A percentile compares a stretch with the other conserved stretches of the same genome.
phyloP scores from a whole-genome alignment of 2,797 vertebrate genomes.

The Channa striata region DNA sequence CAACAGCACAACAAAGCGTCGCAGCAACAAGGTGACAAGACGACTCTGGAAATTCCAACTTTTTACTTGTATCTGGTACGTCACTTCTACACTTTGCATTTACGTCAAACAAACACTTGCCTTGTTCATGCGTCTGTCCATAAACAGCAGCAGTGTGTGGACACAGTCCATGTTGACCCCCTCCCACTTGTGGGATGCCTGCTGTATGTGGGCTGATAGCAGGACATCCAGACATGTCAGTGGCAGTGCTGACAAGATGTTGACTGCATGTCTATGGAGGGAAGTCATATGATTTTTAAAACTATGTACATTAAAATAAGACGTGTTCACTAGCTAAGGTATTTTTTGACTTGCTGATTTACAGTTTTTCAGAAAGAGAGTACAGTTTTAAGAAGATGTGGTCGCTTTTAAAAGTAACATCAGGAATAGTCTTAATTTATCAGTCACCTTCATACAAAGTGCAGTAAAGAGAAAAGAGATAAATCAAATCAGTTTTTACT shows the following conservation, averaged over 20 bases:
- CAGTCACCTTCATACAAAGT: not conserved
- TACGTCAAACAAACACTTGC: conserved; percentile 53
- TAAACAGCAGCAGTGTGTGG: conserved; percentile 78
- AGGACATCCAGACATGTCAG: conserved; percentile 83
- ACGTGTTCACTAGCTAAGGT: no score
- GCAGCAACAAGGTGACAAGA: no score
- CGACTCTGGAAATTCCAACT: no score
- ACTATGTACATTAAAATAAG: not conserved
- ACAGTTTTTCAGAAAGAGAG: not conserved
- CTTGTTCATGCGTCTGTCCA: conserved; percentile 80
- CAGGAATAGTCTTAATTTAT: not conserved
- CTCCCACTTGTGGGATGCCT: conserved; percentile 67
- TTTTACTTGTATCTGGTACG: no score
- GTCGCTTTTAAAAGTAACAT: not conserved
- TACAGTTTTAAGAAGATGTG: not conserved
- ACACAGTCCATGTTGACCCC: conserved; percentile 86
- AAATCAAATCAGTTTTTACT: not conserved
- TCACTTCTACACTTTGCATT: not conserved
- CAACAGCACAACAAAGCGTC: not conserved
- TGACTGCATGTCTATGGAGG: conserved; percentile 77
- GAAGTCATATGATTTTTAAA: not conserved
- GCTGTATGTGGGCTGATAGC: conserved; percentile 62
- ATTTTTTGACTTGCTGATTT: not conserved
- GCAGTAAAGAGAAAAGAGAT: not conserved
- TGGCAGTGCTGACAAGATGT: conserved; percentile 80